These are phyloP conservation scores for Otocyon megalotis DNA, from an alignment of 2,113 vertebrate genomes.

Conservation along the genomic window DNA sequence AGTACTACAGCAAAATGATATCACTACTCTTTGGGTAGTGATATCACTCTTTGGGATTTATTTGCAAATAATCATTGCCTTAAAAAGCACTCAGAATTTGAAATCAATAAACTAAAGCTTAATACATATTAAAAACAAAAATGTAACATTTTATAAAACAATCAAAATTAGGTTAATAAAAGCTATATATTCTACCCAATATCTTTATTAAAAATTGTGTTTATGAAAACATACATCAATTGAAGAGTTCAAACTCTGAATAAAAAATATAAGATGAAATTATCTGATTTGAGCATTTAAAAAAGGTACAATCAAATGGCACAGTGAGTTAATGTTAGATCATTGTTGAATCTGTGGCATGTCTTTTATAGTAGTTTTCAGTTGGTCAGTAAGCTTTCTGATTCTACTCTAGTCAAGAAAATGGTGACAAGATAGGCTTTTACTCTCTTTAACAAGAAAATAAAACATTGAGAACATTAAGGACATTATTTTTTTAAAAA, in stretches of 20 bases:
- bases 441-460: neutral
- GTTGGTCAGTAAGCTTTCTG: neutral
- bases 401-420: neutral
- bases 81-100: neutral
- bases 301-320: neutral
- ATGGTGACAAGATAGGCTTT: neutral
- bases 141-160: constrained; percentile 13
- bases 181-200: neutral
- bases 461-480: neutral
- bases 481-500: neutral
- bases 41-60: too few species aligned
- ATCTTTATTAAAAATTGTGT: constrained; percentile 11
- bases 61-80: constrained; percentile 1
- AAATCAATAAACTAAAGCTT: neutral
- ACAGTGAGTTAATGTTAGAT: neutral
- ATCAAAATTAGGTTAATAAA: neutral
- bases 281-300: neutral
- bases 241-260: neutral
- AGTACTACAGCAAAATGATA: neutral
- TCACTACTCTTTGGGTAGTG: neutral
- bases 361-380: neutral
- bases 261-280: neutral
- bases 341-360: neutral
- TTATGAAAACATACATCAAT: neutral
- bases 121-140: neutral